phyloP scores from a whole-genome alignment of 2,888 invertebrate genomes.

The Monopis laevigella region DNA sequence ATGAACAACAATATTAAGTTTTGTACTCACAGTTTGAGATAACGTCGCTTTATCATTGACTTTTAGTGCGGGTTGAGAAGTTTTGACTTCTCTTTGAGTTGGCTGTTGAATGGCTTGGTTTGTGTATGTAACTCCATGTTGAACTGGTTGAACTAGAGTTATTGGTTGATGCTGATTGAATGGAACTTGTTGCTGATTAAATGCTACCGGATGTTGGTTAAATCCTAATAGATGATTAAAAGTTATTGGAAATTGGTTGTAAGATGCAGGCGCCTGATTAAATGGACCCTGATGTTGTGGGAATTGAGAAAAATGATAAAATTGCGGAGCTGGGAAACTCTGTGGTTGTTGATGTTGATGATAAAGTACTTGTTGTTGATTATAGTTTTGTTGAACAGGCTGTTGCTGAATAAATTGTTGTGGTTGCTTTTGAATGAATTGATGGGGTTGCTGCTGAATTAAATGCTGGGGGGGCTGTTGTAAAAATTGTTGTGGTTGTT shows the following conservation, averaged over 20 bases:
- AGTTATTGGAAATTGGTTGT: slow-evolving; percentile 15
- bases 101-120: slow-evolving; percentile 16
- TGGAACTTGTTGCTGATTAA: slow-evolving; percentile 13
- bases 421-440: background rate
- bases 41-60: background rate
- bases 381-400: background rate
- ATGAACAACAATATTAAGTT: too few relatives aligned
- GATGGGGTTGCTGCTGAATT: background rate
- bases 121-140: slow-evolving; percentile 18
- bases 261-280: slow-evolving; percentile 15
- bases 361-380: slow-evolving; percentile 4
- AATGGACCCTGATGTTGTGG: slow-evolving; percentile 5
- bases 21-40: too few relatives aligned
- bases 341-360: slow-evolving; percentile 21
- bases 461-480: background rate
- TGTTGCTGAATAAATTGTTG: background rate
- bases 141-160: slow-evolving; percentile 16
- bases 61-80: slow-evolving; percentile 18
- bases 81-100: slow-evolving; percentile 21
- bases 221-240: slow-evolving; percentile 9
- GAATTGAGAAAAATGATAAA: slow-evolving; percentile 13
- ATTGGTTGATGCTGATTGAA: slow-evolving; percentile 17
- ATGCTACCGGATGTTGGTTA: slow-evolving; percentile 13
- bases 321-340: slow-evolving; percentile 10
- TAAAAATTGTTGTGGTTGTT: background rate